phyloP scores from a whole-genome alignment of 2,888 invertebrate species.

The Noctua pronuba region DNA sequence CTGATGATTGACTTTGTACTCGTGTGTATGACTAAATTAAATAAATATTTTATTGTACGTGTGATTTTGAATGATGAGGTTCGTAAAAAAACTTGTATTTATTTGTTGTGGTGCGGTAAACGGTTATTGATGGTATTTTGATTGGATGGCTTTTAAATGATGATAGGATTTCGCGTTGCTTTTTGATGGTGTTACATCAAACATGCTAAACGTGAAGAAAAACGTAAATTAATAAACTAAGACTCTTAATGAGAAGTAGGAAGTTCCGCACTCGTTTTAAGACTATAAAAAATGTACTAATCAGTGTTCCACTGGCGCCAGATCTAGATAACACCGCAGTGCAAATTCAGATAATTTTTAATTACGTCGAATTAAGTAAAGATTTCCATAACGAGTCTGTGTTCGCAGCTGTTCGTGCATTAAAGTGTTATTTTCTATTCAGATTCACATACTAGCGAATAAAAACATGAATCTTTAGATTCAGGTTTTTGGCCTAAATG shows the following conservation, averaged over 20 bases:
- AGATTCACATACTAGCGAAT: constrained; percentile 33
- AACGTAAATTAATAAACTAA: not conserved
- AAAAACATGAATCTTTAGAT: constrained; percentile 37
- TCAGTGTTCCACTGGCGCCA: constrained; percentile 40
- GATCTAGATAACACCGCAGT: constrained; percentile 37
- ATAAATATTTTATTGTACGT: constrained; percentile 67
- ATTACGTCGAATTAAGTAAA: constrained; percentile 48
- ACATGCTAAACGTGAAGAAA: not conserved
- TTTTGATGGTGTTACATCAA: constrained; percentile 1
- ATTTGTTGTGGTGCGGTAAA: constrained; percentile 57
- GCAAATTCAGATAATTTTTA: constrained; percentile 42
- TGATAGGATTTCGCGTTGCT: not conserved
- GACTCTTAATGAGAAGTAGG: constrained; percentile 26
- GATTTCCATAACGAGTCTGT: constrained; percentile 33
- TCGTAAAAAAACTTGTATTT: constrained; percentile 56
- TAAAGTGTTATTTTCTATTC: constrained; percentile 48
- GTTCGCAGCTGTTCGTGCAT: constrained; percentile 43
- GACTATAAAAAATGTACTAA: constrained; percentile 44
- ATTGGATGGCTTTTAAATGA: constrained; percentile 37
- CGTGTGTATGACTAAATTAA: constrained; percentile 73
- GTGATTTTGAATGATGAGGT: constrained; percentile 61
- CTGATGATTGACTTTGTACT: constrained; percentile 69
- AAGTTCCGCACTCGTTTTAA: constrained; percentile 25
- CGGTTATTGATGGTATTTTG: constrained; percentile 60
- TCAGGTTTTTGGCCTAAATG: constrained; percentile 37